phyloP scores from a whole-genome alignment of 2,113 vertebrate species.

The Nesoenas mayeri region DNA sequence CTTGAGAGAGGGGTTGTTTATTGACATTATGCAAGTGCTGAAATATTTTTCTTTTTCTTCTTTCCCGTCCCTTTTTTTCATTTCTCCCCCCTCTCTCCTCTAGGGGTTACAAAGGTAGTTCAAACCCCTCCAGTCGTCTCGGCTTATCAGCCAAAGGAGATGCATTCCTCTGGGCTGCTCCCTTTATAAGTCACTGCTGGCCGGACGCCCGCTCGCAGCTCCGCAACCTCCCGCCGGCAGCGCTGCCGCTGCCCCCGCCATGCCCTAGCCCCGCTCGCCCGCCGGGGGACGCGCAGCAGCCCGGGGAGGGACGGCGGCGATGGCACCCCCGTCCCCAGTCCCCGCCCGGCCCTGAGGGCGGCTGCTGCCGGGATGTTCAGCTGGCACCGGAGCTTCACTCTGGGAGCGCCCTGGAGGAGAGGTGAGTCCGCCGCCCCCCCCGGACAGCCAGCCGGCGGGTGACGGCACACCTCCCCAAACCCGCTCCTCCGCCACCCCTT shows the following conservation, averaged over 20 bases:
- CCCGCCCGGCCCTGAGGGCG: background rate
- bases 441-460: background rate
- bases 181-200: conserved; percentile 69
- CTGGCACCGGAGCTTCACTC: conserved; percentile 81
- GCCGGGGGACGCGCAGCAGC: background rate
- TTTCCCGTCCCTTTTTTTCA: background rate
- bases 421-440: conserved; percentile 64
- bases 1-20: conserved; percentile 24
- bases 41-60: conserved; percentile 43
- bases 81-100: background rate
- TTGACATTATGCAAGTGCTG: conserved; percentile 53
- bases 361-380: conserved; percentile 67
- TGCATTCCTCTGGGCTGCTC: conserved; percentile 75
- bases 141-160: conserved; percentile 69
- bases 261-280: background rate
- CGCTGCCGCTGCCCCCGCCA: background rate
- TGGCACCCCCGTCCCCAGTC: background rate
- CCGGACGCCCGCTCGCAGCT: conserved; percentile 24
- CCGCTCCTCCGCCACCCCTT: background rate
- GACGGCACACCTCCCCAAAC: background rate
- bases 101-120: conserved; percentile 46
- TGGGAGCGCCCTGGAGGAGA: conserved; percentile 79
- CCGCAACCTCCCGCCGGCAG: background rate
- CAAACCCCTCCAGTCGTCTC: conserved; percentile 57
- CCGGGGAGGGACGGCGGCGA: background rate